phyloP scores from a whole-genome alignment of 2,113 vertebrate genomes.

The Sorex araneus region DNA sequence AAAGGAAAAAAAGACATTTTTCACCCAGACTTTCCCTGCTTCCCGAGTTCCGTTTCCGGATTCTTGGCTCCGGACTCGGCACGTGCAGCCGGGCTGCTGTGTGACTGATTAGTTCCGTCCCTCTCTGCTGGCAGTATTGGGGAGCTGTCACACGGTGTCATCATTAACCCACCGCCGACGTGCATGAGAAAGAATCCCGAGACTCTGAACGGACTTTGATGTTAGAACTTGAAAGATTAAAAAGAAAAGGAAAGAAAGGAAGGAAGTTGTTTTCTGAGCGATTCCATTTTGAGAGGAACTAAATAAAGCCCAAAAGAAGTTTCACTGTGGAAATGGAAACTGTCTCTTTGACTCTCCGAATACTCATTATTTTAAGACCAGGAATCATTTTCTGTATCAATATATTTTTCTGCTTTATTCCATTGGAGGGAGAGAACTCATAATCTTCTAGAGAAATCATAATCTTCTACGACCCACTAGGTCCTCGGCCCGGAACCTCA shows the following conservation, averaged over 20 bases:
- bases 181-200: constrained; percentile 72
- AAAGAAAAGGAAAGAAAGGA: constrained; percentile 5
- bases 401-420: constrained; percentile 69
- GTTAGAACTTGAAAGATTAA: constrained; percentile 66
- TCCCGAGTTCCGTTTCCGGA: constrained; percentile 32
- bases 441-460: constrained; percentile 43
- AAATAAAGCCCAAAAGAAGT: constrained; percentile 65
- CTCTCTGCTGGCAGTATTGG: constrained; percentile 16
- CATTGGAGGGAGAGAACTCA: constrained; percentile 17
- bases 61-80: constrained; percentile 8
- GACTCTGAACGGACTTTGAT: constrained; percentile 68
- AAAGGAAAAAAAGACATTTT: constrained; percentile 11
- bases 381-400: constrained; percentile 64
- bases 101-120: constrained; percentile 54
- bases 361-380: constrained; percentile 74
- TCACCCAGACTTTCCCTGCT: constrained; percentile 66
- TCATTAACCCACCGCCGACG: constrained; percentile 60
- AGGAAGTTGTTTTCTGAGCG: constrained; percentile 66
- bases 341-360: constrained; percentile 63
- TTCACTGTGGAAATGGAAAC: constrained; percentile 64
- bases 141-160: constrained; percentile 72
- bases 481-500: constrained; percentile 50
- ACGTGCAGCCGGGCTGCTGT: background rate
- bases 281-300: constrained; percentile 59
- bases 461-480: constrained; percentile 40